Evolutionary conservation across 2,797 vertebrate species (phyloP), one percentile per base, ranked within the genome.

Genomic region (Pseudochromis fuscus): DNA sequence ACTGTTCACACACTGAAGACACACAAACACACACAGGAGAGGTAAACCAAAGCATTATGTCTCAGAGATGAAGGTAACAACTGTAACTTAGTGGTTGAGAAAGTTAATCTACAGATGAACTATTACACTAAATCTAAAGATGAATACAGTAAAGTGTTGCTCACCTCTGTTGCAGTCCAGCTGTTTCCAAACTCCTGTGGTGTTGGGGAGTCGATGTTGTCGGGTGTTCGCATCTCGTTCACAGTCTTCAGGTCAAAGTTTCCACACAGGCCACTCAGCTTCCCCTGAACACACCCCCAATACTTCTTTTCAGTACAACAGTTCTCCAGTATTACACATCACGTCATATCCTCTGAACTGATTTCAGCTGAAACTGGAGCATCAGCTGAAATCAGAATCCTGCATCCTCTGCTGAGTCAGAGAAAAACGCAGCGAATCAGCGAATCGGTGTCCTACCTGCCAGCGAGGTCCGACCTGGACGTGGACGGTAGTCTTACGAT

Each of bases 231-330:
- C 96, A 99, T 95, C 91, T 99, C 98, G 67, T 98, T 98, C 72
- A 95, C 86, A 1, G 98, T 99, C 92, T 97, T 99, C 83, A 95
- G 88, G 88, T 99, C 98, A 78, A 98, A 99, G 92, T 99, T 99
- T 30, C 98, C 98, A 88, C 98, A 99, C 30, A 99, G 92, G 1
- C 97, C 98, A 0, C 92, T 87, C 37, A 99, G 85, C 79, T 95
- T 89, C 42, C 95, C 95, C 97, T 99, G 82, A 68, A 75, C 69
- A 82, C 66, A 90, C 40, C 38, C 27, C 1, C 45, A 59, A 31
- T 38, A 55, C 13, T 49, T 55, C 40, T 23, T 23, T 28, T 61
- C 21, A 53, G 24, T 15, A 5, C 0, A 0, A 24, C 25, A 5
- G 5, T 6, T 24, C 48, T 3, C 5, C 37, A 52, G 15, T n/a